Evolutionary conservation across 1,140 invertebrate species (phyloP).

Genomic region (Drosophila sp.): DNA sequence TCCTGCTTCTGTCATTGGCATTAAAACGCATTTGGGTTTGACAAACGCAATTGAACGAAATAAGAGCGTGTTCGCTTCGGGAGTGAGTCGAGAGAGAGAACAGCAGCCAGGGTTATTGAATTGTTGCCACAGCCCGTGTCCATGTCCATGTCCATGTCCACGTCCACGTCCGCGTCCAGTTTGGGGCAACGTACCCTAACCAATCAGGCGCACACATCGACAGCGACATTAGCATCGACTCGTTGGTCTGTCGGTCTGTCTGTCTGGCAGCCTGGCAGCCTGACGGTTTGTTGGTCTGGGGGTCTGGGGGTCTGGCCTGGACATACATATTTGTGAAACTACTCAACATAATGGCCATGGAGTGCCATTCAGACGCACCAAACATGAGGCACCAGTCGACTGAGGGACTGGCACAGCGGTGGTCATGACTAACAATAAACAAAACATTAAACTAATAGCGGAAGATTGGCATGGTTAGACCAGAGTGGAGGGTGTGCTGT

Average conservation of each 20-base stretch:
- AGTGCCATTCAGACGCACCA: constrained; percentile 77
- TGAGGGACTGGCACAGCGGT: constrained; percentile 34
- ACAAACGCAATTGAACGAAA: constrained; percentile 70
- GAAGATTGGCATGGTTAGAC: constrained; percentile 34
- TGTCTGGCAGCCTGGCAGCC: constrained; percentile 4
- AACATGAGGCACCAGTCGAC: constrained; percentile 32
- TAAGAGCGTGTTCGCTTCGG: constrained; percentile 45
- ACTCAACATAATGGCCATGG: constrained; percentile 79
- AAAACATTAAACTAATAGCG: constrained; percentile 83
- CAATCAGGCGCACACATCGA: constrained; percentile 63
- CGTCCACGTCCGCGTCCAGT: constrained; percentile 39
- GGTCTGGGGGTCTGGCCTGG: constrained; percentile 31
- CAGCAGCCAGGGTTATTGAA: constrained; percentile 44
- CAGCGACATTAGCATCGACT: constrained; percentile 33
- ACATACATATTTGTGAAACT: constrained; percentile 69
- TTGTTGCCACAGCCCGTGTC: constrained; percentile 50
- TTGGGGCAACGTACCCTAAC: constrained; percentile 56
- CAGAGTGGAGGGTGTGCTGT: constrained; percentile 17
- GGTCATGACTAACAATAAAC: constrained; percentile 71
- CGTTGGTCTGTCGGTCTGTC: constrained; percentile 17
- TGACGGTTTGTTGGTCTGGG: constrained; percentile 5
- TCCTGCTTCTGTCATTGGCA: constrained; percentile 29
- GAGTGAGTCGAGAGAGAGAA: constrained; percentile 1
- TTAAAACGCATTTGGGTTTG: constrained; percentile 64
- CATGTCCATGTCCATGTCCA: constrained; percentile 32